phyloP scores from a whole-genome alignment of 2,113 vertebrate genomes.

The Spea bombifrons region DNA sequence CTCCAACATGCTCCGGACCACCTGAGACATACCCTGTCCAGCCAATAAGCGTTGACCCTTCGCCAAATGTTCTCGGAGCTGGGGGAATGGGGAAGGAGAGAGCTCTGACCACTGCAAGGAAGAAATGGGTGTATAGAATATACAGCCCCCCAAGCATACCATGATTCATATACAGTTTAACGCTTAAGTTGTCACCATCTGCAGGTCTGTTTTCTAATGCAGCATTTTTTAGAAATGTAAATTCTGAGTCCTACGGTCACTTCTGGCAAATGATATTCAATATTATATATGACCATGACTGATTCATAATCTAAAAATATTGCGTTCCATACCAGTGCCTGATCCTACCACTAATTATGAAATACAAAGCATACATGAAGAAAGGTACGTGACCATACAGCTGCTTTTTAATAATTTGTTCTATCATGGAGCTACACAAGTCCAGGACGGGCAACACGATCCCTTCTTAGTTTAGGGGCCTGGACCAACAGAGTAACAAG shows the following conservation, averaged over 20 bases:
- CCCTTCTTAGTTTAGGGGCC: too few species aligned
- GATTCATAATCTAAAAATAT: too few species aligned
- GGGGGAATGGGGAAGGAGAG: constrained; percentile 12
- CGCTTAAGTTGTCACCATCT: not conserved
- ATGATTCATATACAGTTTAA: not conserved
- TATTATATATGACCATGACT: too few species aligned
- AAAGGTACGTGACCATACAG: too few species aligned
- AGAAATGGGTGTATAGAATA: constrained; percentile 3
- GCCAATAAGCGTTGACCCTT: constrained; percentile 98
- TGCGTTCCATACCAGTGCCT: too few species aligned
- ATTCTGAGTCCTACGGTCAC: not conserved
- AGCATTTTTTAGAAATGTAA: not conserved
- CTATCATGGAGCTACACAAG: too few species aligned
- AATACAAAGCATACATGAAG: too few species aligned
- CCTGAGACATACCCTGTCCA: constrained; percentile 96
- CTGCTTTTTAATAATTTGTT: too few species aligned
- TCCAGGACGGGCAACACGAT: too few species aligned
- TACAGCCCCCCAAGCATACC: constrained; percentile 1
- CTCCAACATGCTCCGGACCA: constrained; percentile 93
- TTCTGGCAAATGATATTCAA: not conserved
- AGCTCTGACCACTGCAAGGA: constrained; percentile 4
- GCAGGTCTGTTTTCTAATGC: not conserved
- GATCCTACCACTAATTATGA: too few species aligned
- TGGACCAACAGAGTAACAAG: too few species aligned
- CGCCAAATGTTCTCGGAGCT: constrained; percentile 97